phyloP scores from a whole-genome alignment of 2,888 invertebrate genomes.

The Eilema depressum region DNA sequence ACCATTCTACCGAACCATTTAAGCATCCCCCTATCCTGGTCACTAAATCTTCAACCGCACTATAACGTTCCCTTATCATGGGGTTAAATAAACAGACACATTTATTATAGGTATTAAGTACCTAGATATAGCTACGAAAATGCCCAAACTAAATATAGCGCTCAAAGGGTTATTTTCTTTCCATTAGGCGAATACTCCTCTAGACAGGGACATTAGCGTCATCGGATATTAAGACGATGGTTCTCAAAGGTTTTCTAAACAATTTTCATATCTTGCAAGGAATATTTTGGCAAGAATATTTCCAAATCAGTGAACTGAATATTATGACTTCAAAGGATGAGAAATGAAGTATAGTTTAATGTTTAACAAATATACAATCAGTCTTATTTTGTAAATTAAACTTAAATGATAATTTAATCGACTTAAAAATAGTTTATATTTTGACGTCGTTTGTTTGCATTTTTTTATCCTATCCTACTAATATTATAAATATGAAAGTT shows the following conservation, averaged over 20 bases:
- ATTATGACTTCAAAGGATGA: neutral
- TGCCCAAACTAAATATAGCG: neutral
- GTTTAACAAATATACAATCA: neutral
- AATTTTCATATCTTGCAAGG: neutral
- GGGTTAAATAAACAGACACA: no score
- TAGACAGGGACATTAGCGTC: slow-evolving; percentile 15
- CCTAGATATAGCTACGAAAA: neutral
- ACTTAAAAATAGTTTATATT: neutral
- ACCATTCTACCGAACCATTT: no score
- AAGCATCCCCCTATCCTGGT: no score
- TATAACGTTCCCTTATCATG: no score
- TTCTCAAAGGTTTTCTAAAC: slow-evolving; percentile 15
- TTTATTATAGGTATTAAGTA: no score
- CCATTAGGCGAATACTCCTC: slow-evolving; percentile 9
- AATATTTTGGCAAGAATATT: slow-evolving; percentile 4
- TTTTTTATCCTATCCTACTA: no score
- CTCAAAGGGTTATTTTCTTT: slow-evolving; percentile 4
- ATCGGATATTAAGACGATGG: slow-evolving; percentile 9
- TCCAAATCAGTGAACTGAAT: neutral
- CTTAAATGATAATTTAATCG: neutral
- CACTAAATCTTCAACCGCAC: no score
- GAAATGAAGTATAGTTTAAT: neutral
- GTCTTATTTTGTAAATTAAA: neutral
- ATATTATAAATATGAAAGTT: no score
- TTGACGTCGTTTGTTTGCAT: neutral